Conservation (phyloP, 2,113 vertebrate genomes). For the Ursus arctos region DNA sequence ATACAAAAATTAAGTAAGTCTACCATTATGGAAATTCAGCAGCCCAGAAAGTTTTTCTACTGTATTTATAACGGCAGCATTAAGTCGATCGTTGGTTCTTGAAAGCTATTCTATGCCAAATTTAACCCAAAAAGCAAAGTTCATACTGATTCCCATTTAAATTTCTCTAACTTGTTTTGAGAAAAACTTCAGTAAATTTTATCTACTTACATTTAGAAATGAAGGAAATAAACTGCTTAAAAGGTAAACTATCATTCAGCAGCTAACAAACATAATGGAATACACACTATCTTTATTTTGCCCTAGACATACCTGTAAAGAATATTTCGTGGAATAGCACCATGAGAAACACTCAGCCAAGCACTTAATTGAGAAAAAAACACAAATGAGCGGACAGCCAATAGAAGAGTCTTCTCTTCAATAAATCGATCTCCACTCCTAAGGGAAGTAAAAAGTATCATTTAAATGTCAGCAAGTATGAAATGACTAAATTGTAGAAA, state of each 20-base stretch:
- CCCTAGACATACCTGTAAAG: conserved; percentile 93
- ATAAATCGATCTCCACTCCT: conserved; percentile 97
- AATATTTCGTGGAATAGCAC: conserved; percentile 98
- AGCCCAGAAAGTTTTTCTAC: background rate
- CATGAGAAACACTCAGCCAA: conserved; percentile 99
- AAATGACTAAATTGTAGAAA: conserved; percentile 36
- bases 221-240: conserved; percentile 6
- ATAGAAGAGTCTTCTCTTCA: conserved; percentile 97
- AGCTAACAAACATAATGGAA: background rate
- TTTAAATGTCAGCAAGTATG: background rate
- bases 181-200: conserved; percentile 47
- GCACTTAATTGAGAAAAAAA: conserved; percentile 99
- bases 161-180: conserved; percentile 49
- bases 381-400: conserved; percentile 98
- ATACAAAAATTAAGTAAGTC: conserved; percentile 24
- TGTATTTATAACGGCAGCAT: background rate
- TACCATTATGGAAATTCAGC: background rate
- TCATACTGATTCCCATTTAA: conserved; percentile 1
- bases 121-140: conserved; percentile 47
- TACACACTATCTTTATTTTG: background rate
- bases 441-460: conserved; percentile 67
- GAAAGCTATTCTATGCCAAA: conserved; percentile 19
- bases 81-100: background rate
- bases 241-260: background rate
- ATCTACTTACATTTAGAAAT: background rate